Evolutionary conservation across 2,888 invertebrate species (phyloP).

Genomic region (Drosophila kanekoi): DNA sequence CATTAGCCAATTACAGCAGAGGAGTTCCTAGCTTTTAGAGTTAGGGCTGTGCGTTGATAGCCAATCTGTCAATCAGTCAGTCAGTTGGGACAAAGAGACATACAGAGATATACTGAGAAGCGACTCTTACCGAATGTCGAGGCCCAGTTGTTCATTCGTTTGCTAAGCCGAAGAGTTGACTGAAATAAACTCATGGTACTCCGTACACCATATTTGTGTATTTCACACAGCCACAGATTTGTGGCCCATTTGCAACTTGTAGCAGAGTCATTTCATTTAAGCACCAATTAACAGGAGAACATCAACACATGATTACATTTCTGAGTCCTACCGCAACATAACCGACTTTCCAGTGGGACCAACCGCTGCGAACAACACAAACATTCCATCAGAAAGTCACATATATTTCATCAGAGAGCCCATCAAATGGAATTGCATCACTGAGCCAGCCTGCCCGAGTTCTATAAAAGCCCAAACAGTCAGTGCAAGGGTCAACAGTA

Average conservation of each 20-base stretch:
- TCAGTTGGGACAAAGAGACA: too few species aligned
- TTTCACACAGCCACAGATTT: not conserved
- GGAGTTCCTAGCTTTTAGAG: too few species aligned
- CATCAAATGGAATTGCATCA: constrained; percentile 60
- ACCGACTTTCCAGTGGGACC: constrained; percentile 43
- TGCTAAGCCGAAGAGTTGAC: not conserved
- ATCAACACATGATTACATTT: constrained; percentile 14
- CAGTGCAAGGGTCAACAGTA: constrained; percentile 46
- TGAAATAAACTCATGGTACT: not conserved
- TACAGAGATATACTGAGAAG: not conserved
- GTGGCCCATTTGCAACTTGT: constrained; percentile 36
- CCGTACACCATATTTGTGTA: not conserved
- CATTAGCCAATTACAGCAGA: too few species aligned
- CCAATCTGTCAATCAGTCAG: too few species aligned
- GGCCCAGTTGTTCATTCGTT: too few species aligned
- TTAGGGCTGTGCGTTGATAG: too few species aligned
- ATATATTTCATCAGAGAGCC: constrained; percentile 48
- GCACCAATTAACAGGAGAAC: constrained; percentile 62
- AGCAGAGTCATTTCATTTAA: constrained; percentile 68
- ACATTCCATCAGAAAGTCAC: constrained; percentile 68
- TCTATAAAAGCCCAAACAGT: constrained; percentile 55
- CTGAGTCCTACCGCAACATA: constrained; percentile 65
- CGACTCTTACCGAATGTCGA: too few species aligned
- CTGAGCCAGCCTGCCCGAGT: constrained; percentile 14
- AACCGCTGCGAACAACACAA: constrained; percentile 68